Conservation (phyloP, 1,140 invertebrate genomes). For the Solen grandis region DNA sequence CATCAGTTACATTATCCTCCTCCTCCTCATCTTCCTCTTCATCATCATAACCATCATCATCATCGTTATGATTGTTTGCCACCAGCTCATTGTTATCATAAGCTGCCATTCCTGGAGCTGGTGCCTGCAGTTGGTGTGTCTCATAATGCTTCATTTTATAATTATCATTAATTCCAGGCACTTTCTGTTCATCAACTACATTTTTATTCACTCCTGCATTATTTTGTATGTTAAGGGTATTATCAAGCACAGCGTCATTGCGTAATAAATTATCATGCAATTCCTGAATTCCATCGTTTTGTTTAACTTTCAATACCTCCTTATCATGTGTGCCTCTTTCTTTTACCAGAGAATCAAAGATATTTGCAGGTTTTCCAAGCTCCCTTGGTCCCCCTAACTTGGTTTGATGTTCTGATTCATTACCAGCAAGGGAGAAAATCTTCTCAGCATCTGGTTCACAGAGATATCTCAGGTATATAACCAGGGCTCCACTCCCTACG, state of each 20-base stretch:
- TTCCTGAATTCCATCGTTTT: not conserved
- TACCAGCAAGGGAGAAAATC: slow-evolving; percentile 54
- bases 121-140: no score
- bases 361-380: slow-evolving; percentile 2
- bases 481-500: slow-evolving; percentile 73
- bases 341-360: not conserved
- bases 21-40: slow-evolving; percentile 25
- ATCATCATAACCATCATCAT: slow-evolving; percentile 39
- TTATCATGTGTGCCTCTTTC: not conserved
- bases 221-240: no score
- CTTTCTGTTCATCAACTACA: no score
- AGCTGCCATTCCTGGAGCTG: slow-evolving; percentile 38
- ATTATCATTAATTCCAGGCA: no score
- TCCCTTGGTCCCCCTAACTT: slow-evolving; percentile 1
- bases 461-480: slow-evolving; percentile 75
- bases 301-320: not conserved
- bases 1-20: not conserved
- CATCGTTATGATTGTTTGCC: not conserved
- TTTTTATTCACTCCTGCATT: slow-evolving; percentile 52
- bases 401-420: slow-evolving; percentile 17
- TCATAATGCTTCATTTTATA: no score
- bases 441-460: slow-evolving; percentile 64
- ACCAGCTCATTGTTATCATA: slow-evolving; percentile 39
- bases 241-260: slow-evolving; percentile 30
- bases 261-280: not conserved